A percentile compares a stretch with the other conserved stretches of the same genome.
Conservation (phyloP, 2,113 vertebrate genomes). For the Genyomyrus donnyi region DNA sequence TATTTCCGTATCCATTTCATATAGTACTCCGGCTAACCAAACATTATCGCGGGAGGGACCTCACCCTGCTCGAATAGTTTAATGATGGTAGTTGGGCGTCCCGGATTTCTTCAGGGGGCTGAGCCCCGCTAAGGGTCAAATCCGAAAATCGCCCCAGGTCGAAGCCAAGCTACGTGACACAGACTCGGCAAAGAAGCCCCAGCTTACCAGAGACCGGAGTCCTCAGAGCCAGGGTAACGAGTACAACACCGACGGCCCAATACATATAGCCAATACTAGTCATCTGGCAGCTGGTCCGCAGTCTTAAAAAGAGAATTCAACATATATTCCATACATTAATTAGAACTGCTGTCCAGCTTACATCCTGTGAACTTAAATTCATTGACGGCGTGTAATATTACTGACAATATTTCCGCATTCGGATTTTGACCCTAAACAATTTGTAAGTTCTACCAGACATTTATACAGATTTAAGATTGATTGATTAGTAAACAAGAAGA, state of each 20-base stretch:
- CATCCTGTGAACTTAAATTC: neutral
- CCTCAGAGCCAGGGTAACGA: neutral
- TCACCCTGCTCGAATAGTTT: neutral
- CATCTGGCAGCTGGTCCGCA: neutral
- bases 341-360: neutral
- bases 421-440: neutral
- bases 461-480: neutral
- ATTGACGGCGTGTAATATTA: neutral
- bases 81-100: neutral
- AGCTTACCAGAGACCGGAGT: neutral
- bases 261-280: neutral
- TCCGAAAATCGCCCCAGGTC: neutral
- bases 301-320: neutral
- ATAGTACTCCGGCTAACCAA: neutral
- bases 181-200: neutral
- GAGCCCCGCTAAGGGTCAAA: neutral
- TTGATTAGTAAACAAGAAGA: neutral
- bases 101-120: neutral
- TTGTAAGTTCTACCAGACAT: neutral
- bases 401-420: neutral
- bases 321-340: neutral
- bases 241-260: neutral
- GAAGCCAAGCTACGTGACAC: neutral
- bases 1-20: neutral
- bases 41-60: neutral